phyloP scores from a whole-genome alignment of 2,888 invertebrate genomes.

The Dicyrtomina minuta region DNA sequence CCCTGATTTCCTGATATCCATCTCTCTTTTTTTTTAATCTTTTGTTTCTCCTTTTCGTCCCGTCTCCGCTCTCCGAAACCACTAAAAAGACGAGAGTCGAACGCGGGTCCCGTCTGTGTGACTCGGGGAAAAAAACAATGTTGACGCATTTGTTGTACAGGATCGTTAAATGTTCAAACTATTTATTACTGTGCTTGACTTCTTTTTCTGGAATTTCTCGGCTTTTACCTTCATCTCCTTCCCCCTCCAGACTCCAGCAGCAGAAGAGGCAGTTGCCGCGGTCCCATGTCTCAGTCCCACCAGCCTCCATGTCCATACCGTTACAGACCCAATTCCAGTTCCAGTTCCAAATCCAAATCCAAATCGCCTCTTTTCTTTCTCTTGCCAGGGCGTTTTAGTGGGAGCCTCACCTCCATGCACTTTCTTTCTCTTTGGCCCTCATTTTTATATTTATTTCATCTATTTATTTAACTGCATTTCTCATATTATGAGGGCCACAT shows the following conservation, averaged over 20 bases:
- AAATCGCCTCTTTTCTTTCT: conserved; percentile 18
- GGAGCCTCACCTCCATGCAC: too few relatives aligned
- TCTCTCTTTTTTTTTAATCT: conserved; percentile 27
- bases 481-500: not conserved
- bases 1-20: conserved; percentile 37
- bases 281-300: too few relatives aligned
- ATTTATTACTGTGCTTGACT: conserved; percentile 31
- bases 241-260: not conserved
- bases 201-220: not conserved
- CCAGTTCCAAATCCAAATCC: too few relatives aligned
- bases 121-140: conserved; percentile 31
- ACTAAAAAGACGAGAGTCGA: not conserved
- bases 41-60: not conserved
- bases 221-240: not conserved
- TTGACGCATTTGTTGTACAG: conserved; percentile 44
- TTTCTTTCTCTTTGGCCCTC: conserved; percentile 1
- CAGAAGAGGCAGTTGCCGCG: not conserved
- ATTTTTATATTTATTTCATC: not conserved
- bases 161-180: conserved; percentile 37
- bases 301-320: too few relatives aligned
- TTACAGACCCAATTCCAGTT: too few relatives aligned
- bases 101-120: conserved; percentile 12
- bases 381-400: too few relatives aligned
- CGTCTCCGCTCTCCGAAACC: conserved; percentile 4
- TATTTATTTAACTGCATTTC: not conserved